Conservation (phyloP, 2,797 vertebrate genomes). For the Eulemur albifrons region DNA sequence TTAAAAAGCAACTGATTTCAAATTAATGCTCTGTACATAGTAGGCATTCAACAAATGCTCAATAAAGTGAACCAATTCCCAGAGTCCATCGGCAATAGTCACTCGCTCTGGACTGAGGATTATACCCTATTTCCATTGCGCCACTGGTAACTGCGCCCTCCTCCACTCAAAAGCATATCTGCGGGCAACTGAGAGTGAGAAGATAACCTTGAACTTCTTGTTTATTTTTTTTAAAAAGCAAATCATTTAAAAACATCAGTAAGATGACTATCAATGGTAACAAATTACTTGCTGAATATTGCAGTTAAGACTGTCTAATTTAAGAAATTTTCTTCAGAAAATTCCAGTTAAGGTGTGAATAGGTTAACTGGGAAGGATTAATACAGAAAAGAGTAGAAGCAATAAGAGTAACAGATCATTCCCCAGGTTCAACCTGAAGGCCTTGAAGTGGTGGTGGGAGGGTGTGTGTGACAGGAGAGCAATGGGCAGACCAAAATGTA, state of each 20-base stretch:
- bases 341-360: not conserved
- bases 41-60: slow-evolving; percentile 3
- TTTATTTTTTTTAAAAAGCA: not conserved
- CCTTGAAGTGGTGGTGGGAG: not conserved
- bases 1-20: slow-evolving; percentile 52
- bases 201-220: not conserved
- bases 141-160: not conserved
- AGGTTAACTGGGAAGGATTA: not conserved
- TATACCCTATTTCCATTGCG: not conserved
- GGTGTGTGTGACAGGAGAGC: fast-evolving
- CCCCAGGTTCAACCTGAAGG: not conserved
- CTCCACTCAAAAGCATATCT: not conserved
- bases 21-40: slow-evolving; percentile 11
- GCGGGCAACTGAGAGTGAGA: not conserved
- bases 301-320: slow-evolving; percentile 14
- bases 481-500: not conserved
- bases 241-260: slow-evolving; percentile 26
- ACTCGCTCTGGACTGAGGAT: not conserved
- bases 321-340: slow-evolving; percentile 45
- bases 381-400: not conserved
- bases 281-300: slow-evolving; percentile 10
- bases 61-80: not conserved
- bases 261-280: slow-evolving; percentile 4
- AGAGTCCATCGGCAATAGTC: not conserved
- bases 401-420: not conserved